Conservation (phyloP, 1,140 invertebrate species). For the Cherax quadricarinatus region DNA sequence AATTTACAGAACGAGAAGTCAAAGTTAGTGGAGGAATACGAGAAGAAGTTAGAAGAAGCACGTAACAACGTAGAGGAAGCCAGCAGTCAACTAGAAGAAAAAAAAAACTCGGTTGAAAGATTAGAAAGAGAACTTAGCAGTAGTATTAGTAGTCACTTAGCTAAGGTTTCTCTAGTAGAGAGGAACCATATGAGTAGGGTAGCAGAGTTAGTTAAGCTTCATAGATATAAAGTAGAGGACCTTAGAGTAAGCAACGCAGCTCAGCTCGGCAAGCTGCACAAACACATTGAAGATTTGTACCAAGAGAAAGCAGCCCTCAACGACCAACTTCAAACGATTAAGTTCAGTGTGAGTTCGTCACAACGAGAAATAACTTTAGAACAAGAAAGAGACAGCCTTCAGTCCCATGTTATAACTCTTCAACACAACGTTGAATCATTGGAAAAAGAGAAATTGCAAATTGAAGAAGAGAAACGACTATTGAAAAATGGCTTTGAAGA, state of each 20-base stretch:
- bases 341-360: constrained; percentile 1
- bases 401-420: constrained; percentile 18
- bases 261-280: constrained; percentile 55
- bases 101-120: constrained; percentile 74
- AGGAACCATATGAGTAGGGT: constrained; percentile 64
- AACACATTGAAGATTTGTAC: constrained; percentile 74
- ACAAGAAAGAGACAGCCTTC: constrained; percentile 48
- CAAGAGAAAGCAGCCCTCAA: constrained; percentile 74
- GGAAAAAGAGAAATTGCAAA: constrained; percentile 48
- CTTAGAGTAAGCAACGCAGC: constrained; percentile 63
- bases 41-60: constrained; percentile 44
- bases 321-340: constrained; percentile 74
- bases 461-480: constrained; percentile 73
- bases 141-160: constrained; percentile 63
- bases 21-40: constrained; percentile 57
- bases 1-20: constrained; percentile 50
- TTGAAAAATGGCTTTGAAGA: constrained; percentile 62
- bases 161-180: constrained; percentile 55
- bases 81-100: constrained; percentile 59
- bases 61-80: constrained; percentile 38
- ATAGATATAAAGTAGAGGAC: constrained; percentile 73
- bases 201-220: constrained; percentile 73
- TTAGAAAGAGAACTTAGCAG: constrained; percentile 72
- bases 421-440: constrained; percentile 42
- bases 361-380: neutral